phyloP scores from a whole-genome alignment of 2,113 vertebrate genomes.

The Brachypodius melanocephalos region DNA sequence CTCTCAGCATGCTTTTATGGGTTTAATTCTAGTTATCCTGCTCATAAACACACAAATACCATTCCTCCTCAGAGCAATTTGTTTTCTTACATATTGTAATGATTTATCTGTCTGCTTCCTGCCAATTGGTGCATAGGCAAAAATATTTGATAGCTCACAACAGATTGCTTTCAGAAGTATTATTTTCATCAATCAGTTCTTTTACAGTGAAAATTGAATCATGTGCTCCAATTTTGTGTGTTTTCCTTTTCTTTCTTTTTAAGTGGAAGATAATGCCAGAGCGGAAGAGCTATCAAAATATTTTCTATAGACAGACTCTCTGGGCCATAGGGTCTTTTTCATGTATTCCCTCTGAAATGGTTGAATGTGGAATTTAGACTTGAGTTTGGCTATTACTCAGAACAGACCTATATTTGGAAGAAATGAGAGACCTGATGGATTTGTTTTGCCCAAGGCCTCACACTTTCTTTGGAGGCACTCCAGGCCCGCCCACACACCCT shows the following conservation, averaged over 20 bases:
- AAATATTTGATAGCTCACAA: slow-evolving; percentile 73
- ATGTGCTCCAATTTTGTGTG: background rate
- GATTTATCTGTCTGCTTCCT: slow-evolving; percentile 71
- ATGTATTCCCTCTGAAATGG: slow-evolving; percentile 65
- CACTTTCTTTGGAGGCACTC: slow-evolving; percentile 76
- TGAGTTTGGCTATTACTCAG: slow-evolving; percentile 73
- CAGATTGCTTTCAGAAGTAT: slow-evolving; percentile 70
- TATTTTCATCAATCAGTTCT: slow-evolving; percentile 36
- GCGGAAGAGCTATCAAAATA: slow-evolving; percentile 52
- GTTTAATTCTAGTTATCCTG: slow-evolving; percentile 33
- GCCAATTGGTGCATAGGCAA: slow-evolving; percentile 75
- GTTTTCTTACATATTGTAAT: slow-evolving; percentile 76
- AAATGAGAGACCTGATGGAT: slow-evolving; percentile 75
- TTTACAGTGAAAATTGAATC: slow-evolving; percentile 23
- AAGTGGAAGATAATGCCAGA: background rate
- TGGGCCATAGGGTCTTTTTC: slow-evolving; percentile 55
- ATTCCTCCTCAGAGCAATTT: slow-evolving; percentile 69
- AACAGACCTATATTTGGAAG: slow-evolving; percentile 80
- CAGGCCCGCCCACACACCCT: slow-evolving; percentile 74
- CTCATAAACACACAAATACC: slow-evolving; percentile 24
- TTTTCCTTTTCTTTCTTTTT: slow-evolving; percentile 35
- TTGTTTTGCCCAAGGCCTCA: slow-evolving; percentile 79
- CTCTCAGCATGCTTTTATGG: slow-evolving; percentile 61
- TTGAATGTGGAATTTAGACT: slow-evolving; percentile 64
- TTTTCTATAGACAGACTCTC: slow-evolving; percentile 48